phyloP scores from a whole-genome alignment of 2,797 vertebrate species.

The Lepidocolaptes lacrymiger region DNA sequence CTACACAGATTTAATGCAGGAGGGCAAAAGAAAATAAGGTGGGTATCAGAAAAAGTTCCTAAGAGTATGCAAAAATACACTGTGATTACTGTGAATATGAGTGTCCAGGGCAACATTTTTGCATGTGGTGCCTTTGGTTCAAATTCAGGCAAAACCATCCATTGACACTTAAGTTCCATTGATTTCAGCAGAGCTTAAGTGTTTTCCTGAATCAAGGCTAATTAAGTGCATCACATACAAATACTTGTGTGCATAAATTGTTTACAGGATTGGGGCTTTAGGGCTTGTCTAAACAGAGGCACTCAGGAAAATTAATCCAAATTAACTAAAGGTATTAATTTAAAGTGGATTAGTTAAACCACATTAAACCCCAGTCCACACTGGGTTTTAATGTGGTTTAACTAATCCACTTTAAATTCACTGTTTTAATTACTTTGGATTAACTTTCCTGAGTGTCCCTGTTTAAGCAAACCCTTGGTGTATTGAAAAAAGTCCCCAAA shows the following conservation, averaged over 20 bases:
- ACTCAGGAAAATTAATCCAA: constrained; percentile 73
- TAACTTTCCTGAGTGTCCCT: constrained; percentile 70
- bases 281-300: constrained; percentile 71
- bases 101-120: background rate
- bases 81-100: background rate
- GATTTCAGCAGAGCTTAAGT: constrained; percentile 47
- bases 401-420: constrained; percentile 73
- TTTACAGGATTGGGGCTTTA: constrained; percentile 69
- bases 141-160: background rate
- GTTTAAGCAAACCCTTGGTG: constrained; percentile 58
- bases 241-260: constrained; percentile 63
- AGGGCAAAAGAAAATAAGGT: background rate
- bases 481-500: constrained; percentile 60
- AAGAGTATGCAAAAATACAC: background rate
- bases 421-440: constrained; percentile 71
- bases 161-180: constrained; percentile 50
- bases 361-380: background rate
- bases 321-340: constrained; percentile 73
- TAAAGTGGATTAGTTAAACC: constrained; percentile 72
- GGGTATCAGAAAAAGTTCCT: background rate
- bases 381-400: constrained; percentile 67
- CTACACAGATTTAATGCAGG: background rate
- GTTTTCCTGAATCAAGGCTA: constrained; percentile 32
- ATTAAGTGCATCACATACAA: constrained; percentile 63
- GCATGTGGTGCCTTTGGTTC: background rate